Evolutionary conservation across 1,140 invertebrate genomes (phyloP).

Genomic region (Pseudomyrmex sp.): DNA sequence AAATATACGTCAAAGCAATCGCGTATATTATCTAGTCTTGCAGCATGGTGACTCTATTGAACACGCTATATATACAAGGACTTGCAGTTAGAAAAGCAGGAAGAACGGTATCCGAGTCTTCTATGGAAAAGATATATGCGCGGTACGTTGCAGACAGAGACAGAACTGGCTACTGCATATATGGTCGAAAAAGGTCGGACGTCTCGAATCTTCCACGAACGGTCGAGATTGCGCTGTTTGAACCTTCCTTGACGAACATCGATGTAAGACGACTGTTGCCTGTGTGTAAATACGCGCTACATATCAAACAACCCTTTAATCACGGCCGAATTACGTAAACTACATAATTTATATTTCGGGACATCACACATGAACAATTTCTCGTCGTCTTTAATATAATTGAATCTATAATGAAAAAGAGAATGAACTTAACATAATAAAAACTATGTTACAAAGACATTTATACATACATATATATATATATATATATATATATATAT

Average conservation of each 20-base stretch:
- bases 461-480: background rate
- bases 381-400: background rate
- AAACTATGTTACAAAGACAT: too few species aligned
- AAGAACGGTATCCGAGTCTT: constrained; percentile 29
- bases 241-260: constrained; percentile 14
- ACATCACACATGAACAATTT: background rate
- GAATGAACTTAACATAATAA: too few species aligned
- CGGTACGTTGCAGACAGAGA: constrained; percentile 26
- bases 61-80: constrained; percentile 1
- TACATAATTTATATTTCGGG: background rate
- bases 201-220: constrained; percentile 69
- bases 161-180: constrained; percentile 56
- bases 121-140: constrained; percentile 35
- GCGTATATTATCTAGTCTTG: background rate
- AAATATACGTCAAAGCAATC: background rate
- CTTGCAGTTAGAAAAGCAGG: background rate
- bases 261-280: constrained; percentile 15
- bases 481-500: background rate
- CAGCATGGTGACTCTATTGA: background rate
- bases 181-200: constrained; percentile 70
- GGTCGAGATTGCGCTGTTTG: constrained; percentile 35
- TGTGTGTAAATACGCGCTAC: too few species aligned
- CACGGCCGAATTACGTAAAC: background rate
- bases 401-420: background rate
- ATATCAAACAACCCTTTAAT: background rate